Evolutionary conservation across 2,113 vertebrate species (phyloP).

Genomic region (Notarius lentiginosus): DNA sequence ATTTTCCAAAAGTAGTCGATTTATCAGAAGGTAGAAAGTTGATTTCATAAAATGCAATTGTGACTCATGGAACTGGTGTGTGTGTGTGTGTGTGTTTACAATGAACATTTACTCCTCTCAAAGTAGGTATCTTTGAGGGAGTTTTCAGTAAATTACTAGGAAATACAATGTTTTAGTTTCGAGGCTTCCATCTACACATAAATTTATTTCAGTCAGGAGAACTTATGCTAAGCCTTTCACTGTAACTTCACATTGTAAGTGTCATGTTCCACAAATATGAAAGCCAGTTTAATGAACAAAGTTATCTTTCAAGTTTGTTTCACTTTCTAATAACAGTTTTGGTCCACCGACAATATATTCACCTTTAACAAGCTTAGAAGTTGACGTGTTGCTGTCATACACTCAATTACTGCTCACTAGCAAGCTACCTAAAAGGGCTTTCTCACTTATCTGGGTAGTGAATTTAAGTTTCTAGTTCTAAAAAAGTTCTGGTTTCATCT

Average conservation of each 20-base stretch:
- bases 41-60: not conserved
- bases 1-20: not conserved
- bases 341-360: not conserved
- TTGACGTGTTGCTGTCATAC: not conserved
- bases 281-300: not conserved
- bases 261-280: not conserved
- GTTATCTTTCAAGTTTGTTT: not conserved
- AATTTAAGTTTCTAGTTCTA: not conserved
- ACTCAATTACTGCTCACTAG: not conserved
- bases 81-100: not conserved
- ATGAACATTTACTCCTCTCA: not conserved
- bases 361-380: not conserved
- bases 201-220: not conserved
- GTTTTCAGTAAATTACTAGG: not conserved
- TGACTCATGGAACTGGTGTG: not conserved
- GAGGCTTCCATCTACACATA: not conserved
- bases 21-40: slow-evolving; percentile 31
- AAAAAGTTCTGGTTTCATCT: not conserved
- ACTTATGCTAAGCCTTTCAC: not conserved
- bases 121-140: not conserved
- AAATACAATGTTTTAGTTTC: not conserved
- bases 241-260: not conserved
- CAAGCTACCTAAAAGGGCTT: not conserved
- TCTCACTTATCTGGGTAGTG: not conserved
- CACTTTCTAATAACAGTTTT: not conserved